Conservation (phyloP, 2,113 vertebrate genomes). For the Puffinus mauretanicus region DNA sequence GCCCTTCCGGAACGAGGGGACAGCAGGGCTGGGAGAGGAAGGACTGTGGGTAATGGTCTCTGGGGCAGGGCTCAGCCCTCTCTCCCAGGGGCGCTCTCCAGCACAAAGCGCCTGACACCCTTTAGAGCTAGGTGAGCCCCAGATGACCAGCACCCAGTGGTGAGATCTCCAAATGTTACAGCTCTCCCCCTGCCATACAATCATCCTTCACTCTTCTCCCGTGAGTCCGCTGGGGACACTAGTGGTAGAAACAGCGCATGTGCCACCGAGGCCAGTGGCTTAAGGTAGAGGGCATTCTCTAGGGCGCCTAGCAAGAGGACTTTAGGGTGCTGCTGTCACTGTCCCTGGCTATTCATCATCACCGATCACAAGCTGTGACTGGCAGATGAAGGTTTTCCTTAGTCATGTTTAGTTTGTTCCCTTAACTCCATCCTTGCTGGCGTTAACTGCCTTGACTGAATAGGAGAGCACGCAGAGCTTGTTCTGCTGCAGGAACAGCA, state of each 20-base stretch:
- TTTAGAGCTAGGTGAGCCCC: not conserved
- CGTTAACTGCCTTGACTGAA: not conserved
- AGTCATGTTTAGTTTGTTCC: not conserved
- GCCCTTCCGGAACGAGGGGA: not conserved
- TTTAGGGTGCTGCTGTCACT: not conserved
- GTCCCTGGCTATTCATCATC: not conserved
- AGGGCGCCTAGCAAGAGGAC: not conserved
- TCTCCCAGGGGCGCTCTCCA: not conserved
- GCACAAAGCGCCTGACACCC: not conserved
- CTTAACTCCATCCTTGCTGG: conserved; percentile 4
- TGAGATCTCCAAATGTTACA: not conserved
- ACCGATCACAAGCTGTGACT: conserved; percentile 11
- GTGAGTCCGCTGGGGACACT: not conserved
- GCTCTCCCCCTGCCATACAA: not conserved
- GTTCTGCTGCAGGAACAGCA: not conserved
- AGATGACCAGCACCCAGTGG: not conserved
- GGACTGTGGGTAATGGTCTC: not conserved
- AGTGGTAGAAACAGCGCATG: not conserved
- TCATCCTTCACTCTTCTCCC: not conserved
- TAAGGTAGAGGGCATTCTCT: not conserved
- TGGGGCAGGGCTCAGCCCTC: not conserved
- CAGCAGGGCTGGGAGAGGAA: not conserved
- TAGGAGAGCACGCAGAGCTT: fast-evolving
- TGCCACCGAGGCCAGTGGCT: not conserved
- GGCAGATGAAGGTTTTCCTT: not conserved